Conservation (phyloP, 2,113 vertebrate genomes). For the Chunga burmeisteri region DNA sequence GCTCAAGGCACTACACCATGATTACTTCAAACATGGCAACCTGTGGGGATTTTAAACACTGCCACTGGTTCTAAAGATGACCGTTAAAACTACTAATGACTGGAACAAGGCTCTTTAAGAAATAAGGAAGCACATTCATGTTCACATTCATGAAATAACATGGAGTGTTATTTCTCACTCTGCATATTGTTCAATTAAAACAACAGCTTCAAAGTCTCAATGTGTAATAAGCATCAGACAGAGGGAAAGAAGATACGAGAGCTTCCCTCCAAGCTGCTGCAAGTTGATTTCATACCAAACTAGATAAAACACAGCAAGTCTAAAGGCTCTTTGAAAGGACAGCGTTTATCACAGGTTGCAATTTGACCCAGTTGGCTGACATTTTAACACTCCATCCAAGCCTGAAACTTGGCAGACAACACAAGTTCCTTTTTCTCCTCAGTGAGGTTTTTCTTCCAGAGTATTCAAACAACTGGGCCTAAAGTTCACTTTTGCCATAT, state of each 20-base stretch:
- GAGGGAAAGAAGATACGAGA: neutral
- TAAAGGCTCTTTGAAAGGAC: neutral
- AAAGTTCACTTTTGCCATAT: neutral
- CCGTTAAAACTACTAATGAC: neutral
- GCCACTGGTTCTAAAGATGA: neutral
- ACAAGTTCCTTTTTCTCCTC: neutral
- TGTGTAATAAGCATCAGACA: neutral
- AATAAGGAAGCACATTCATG: neutral
- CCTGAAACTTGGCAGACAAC: neutral
- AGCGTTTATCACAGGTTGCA: conserved; percentile 12
- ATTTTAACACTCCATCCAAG: neutral
- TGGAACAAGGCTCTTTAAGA: neutral
- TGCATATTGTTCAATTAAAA: neutral
- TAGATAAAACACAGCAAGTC: neutral
- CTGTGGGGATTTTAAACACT: neutral
- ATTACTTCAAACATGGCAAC: neutral
- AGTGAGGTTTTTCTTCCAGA: neutral
- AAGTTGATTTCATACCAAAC: neutral
- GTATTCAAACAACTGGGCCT: neutral
- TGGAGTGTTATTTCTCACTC: neutral
- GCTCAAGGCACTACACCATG: neutral
- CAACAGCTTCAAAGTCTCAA: neutral
- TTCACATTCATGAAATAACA: no score
- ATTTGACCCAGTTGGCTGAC: conserved; percentile 19
- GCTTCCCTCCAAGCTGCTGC: neutral